Conservation (phyloP, 2,888 invertebrate species). For the Tethea ocularis region DNA sequence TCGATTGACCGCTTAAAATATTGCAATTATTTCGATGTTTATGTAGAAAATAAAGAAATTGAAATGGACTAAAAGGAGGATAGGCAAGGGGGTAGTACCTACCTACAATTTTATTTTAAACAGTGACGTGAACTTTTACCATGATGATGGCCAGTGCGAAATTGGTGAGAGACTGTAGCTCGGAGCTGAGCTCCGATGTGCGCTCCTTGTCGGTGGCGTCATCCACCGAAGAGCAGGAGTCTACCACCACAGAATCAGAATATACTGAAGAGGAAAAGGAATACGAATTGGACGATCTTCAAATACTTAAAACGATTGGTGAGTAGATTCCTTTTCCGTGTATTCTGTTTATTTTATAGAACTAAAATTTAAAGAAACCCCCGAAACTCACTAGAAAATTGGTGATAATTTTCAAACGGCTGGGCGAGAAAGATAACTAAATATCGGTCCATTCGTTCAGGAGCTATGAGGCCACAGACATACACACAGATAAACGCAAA, state of each 20-base stretch:
- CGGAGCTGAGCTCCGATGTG: conserved; percentile 78
- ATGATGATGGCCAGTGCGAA: conserved; percentile 84
- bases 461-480: too few relatives aligned
- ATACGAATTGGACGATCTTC: conserved; percentile 90
- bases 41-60: conserved; percentile 32
- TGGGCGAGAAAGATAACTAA: too few relatives aligned
- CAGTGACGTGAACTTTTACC: conserved; percentile 32
- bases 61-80: conserved; percentile 19
- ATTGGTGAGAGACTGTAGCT: conserved; percentile 80
- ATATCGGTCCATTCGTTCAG: too few relatives aligned
- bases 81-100: background rate
- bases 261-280: conserved; percentile 85
- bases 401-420: too few relatives aligned
- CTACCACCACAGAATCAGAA: conserved; percentile 82
- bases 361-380: too few relatives aligned
- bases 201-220: conserved; percentile 79
- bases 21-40: conserved; percentile 23
- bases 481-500: too few relatives aligned
- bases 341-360: too few relatives aligned
- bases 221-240: conserved; percentile 82
- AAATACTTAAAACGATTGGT: conserved; percentile 95
- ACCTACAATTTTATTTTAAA: conserved; percentile 4
- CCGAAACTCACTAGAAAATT: too few relatives aligned
- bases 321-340: conserved; percentile 62
- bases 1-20: background rate